Conservation (phyloP, 2,797 vertebrate species). For the Ciconia nigra region DNA sequence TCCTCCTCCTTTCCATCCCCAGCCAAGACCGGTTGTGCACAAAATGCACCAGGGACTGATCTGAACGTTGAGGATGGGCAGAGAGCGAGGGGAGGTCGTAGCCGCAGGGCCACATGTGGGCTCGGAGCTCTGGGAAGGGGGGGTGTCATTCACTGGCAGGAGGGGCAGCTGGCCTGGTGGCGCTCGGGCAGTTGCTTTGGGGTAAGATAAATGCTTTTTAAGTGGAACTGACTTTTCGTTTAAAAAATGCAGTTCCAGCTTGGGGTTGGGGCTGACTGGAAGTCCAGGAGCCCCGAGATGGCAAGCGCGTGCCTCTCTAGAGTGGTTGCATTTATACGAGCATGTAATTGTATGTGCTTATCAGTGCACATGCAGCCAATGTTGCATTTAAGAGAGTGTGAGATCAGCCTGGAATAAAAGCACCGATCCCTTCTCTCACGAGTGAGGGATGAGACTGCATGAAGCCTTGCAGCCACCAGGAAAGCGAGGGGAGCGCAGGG, state of each 20-base stretch:
- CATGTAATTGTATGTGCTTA: neutral
- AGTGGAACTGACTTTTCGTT: neutral
- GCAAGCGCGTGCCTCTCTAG: rapidly evolving
- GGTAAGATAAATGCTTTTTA: neutral
- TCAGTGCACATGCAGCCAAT: rapidly evolving
- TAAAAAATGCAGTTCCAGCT: neutral
- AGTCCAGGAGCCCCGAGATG: neutral
- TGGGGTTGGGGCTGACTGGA: neutral
- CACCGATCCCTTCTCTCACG: rapidly evolving
- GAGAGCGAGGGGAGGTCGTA: neutral
- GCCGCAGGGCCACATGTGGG: rapidly evolving
- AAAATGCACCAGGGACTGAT: neutral
- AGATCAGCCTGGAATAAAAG: neutral
- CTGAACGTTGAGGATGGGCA: neutral
- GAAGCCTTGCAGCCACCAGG: neutral
- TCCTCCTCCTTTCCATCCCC: neutral
- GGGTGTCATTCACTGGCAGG: neutral
- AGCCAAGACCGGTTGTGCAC: neutral
- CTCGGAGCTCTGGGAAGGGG: neutral
- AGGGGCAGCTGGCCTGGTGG: neutral
- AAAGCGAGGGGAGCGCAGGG: neutral
- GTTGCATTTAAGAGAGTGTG: neutral
- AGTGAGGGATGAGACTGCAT: neutral
- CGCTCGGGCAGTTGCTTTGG: neutral
- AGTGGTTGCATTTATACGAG: neutral